Evolutionary conservation across 2,888 invertebrate species (phyloP), one percentile per base, ranked within the genome.

Genomic region (Cheilosia variabilis): DNA sequence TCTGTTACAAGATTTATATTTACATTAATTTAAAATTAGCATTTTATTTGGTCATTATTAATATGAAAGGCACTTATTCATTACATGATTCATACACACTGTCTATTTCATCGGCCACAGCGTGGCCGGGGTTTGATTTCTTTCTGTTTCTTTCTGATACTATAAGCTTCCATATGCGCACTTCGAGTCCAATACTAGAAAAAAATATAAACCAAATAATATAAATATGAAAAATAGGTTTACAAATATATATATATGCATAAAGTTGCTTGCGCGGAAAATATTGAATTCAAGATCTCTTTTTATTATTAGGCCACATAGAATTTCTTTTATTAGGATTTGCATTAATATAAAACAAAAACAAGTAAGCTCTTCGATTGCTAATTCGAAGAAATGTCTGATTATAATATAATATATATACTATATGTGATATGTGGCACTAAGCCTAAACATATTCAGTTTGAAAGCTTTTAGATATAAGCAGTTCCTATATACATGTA

Each of bases 121-220:
- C 2, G 3, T 13, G 22, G 13, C 10, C n/a, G 17, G 27, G 37
- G 22, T 27, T 47, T 17, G 10, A 10, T 7, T 89, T 87, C 7
- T 87, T 73, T 76, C 88, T 88, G 60, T 87, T 88, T 71, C 91
- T 89, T 57, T 90, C 90, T 86, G 88, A 88, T 78, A 94, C 91
- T 71, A 98, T 95, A 0, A 96, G 96, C 84, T 96, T 95, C 98
- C 98, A 98, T 86, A 98, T 93, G 72, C 96, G 94, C 58, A 98
- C 94, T 90, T 97, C 96, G 27, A 96, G 94, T 50, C 98, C 98
- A 68, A 96, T 96, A 90, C 96, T 96, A 93, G 22, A 69, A 91
- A 90, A 89, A 88, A 78, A 86, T 31, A 31, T 2, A 31, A 31
- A 31, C 9, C 31, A 57, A 43, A 24, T 52, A 50, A 17, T 4